Evolutionary conservation across 2,888 invertebrate species (phyloP), one percentile per base, ranked within the genome.

Genomic region (Zhengitettix transpicula): DNA sequence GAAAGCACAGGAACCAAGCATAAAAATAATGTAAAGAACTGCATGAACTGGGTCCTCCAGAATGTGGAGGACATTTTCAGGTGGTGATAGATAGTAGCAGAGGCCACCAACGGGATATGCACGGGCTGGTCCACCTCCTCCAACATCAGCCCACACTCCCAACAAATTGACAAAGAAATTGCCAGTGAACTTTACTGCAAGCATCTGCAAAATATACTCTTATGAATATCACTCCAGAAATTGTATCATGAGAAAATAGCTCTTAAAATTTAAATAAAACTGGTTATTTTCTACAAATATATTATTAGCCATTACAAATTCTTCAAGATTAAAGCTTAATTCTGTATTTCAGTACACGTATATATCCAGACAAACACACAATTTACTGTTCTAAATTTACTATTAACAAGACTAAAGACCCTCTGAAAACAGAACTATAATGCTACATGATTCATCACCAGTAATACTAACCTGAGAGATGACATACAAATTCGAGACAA

Each of bases 1-100:
- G 87, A 99, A 99, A 3, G 99, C 99, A 73, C 99, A 99, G 0
- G 97, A 98, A 60, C 98, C 98, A 69, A 99, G 80, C 99, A 99
- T 99, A 80, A 99, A 99, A 68, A 94, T 74, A 68, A 99, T 95
- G 78, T 99, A 99, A 53, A 98, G 80, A 53, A 96, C 72, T 1
- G 97, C 97, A 71, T 99, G 99, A 52, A 98, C 79, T 0, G 99
- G 99, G 76, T 99, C 98, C 66, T 93, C 91, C 0, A 90, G 79
- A 64, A 99, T 94, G 72, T 97, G 95, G 0, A 89, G 80, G 10
- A 99, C 84, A 63, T 93, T 95, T 77, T 99, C 98, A 0, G 99
- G 99, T 1, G 99, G 98, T 54, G 96, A 96, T 67, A 99, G 80
- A 76, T 98, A 99, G 77, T 99, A 99, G 77, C 99, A 99, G 54